Percentiles rank a stretch among this genome's conserved stretches.
These are phyloP conservation scores for Anastrepha obliqua DNA, from an alignment of 1,140 invertebrate species.

Conservation along the genomic window DNA sequence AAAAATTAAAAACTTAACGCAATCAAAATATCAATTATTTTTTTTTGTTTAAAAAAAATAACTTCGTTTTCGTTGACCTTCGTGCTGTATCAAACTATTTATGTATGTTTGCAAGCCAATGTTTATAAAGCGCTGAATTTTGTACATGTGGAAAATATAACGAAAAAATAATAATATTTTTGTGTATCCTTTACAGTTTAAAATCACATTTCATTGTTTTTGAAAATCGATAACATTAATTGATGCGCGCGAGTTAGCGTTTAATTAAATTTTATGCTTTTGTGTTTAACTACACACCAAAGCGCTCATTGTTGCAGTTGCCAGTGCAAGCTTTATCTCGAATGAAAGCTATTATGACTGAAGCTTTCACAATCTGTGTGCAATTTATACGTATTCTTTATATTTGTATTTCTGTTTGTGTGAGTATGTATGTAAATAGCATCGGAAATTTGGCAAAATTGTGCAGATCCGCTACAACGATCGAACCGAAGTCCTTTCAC, in stretches of 20 bases:
- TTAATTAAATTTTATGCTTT: neutral
- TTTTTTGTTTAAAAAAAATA: neutral
- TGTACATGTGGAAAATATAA: constrained; percentile 36
- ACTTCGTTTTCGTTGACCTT: too few relatives aligned
- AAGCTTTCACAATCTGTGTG: neutral
- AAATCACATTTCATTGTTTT: constrained; percentile 55
- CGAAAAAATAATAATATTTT: neutral
- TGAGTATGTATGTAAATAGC: neutral
- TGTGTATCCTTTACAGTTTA: constrained; percentile 33
- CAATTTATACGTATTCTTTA: neutral
- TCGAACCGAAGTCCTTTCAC: neutral
- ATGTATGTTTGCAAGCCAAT: too few relatives aligned
- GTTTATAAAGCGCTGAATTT: neutral
- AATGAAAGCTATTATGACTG: neutral
- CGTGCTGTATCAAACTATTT: too few relatives aligned
- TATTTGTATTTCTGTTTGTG: neutral
- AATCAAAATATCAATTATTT: neutral
- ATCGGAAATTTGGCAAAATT: neutral
- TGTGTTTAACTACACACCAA: neutral
- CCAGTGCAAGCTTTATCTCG: neutral
- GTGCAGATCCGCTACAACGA: neutral
- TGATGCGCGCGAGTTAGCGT: neutral
- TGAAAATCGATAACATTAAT: neutral
- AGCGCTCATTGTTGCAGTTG: neutral
- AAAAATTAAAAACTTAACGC: constrained; percentile 14